phyloP scores from a whole-genome alignment of 2,113 vertebrate genomes.

The Grallaria varia region DNA sequence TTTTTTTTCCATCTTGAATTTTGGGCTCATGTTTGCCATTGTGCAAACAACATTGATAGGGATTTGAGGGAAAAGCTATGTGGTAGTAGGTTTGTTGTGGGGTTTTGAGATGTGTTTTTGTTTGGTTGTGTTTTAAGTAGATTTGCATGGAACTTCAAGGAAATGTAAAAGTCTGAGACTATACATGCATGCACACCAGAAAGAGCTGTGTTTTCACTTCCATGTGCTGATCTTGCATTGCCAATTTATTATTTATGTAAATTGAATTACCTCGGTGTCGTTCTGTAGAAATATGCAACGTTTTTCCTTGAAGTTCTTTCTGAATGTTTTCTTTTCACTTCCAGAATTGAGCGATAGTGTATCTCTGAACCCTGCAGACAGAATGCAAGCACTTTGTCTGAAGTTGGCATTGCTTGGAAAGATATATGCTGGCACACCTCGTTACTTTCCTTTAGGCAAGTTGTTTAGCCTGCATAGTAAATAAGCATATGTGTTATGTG shows the following conservation, averaged over 20 bases:
- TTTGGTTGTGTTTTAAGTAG: neutral
- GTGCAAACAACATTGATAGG: neutral
- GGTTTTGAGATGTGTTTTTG: neutral
- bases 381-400: conserved; percentile 91
- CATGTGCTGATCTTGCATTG: neutral
- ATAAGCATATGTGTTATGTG: accelerated
- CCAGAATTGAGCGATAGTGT: conserved; percentile 87
- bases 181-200: neutral
- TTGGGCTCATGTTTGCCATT: neutral
- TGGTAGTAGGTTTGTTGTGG: neutral
- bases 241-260: neutral
- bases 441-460: conserved; percentile 94
- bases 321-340: conserved; percentile 3
- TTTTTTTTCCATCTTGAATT: accelerated
- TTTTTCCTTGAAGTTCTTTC: neutral
- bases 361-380: conserved; percentile 83
- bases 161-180: neutral
- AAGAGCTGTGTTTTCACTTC: neutral
- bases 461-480: neutral
- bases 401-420: conserved; percentile 93
- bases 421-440: conserved; percentile 91
- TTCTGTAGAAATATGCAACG: neutral
- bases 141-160: neutral
- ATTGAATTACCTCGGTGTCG: neutral
- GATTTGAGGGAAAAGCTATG: neutral